These are phyloP conservation scores for Sycobia sp. DNA, from an alignment of 1,140 invertebrate genomes.

Conservation along the genomic window DNA sequence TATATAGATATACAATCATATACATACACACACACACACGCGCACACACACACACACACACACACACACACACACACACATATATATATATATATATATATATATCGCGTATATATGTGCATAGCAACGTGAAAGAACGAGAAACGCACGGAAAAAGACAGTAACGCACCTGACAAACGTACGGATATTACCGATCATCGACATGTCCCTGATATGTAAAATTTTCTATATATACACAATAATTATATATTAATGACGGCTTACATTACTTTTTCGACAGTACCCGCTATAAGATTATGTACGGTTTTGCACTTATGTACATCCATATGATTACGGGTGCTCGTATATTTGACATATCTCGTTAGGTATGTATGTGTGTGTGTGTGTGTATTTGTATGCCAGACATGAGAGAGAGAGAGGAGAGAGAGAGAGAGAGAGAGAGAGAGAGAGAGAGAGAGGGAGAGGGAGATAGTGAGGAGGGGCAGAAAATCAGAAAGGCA, in stretches of 20 bases:
- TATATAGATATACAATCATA: neutral
- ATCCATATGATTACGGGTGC: no score
- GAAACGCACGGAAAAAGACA: no score
- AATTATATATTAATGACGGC: no score
- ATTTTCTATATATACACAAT: no score
- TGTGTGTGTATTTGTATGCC: neutral
- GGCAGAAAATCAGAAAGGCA: slow-evolving; percentile 21
- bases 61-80: neutral
- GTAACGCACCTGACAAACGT: no score
- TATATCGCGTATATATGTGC: neutral
- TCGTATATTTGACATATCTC: no score
- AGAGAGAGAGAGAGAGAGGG: neutral
- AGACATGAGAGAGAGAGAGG: neutral
- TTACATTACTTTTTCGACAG: no score
- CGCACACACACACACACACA: neutral
- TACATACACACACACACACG: slow-evolving; percentile 2
- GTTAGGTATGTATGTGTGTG: neutral
- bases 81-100: neutral
- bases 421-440: neutral
- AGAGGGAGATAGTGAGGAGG: neutral
- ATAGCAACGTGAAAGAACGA: no score
- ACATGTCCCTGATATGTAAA: no score
- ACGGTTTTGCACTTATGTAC: no score
- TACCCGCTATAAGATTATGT: no score
- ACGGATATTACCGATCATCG: no score